Evolutionary conservation across 2,888 invertebrate genomes (phyloP).

Genomic region (Pristionchus entomophagus): DNA sequence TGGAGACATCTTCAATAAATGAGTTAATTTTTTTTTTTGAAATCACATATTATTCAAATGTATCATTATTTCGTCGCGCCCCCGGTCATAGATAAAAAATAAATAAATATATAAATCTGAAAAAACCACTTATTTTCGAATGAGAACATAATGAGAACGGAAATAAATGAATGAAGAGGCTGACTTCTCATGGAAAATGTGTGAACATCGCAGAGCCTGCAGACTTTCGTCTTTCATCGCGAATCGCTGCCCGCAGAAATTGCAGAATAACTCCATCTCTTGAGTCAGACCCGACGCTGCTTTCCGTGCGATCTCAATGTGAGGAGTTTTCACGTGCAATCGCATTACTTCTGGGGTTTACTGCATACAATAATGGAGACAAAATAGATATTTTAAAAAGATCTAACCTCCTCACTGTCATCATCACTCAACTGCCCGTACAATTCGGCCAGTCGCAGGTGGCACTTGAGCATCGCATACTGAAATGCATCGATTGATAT

Average conservation of each 20-base stretch:
- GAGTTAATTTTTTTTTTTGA: background rate
- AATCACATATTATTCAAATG: no score
- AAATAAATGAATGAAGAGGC: background rate
- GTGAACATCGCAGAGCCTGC: conserved; percentile 76
- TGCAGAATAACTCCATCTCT: conserved; percentile 78
- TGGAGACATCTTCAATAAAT: conserved; percentile 65
- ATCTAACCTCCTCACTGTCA: conserved; percentile 72
- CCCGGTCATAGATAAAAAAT: no score
- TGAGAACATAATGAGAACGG: background rate
- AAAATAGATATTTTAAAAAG: no score
- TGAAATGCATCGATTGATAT: conserved; percentile 57
- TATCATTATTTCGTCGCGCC: no score
- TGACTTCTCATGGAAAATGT: conserved; percentile 75
- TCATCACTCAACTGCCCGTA: conserved; percentile 76
- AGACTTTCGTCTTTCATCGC: conserved; percentile 72
- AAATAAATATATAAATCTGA: no score
- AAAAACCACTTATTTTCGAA: no score
- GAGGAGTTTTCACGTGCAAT: background rate
- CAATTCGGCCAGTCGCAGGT: conserved; percentile 76
- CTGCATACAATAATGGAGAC: background rate
- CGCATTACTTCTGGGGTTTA: background rate
- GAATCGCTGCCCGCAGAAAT: conserved; percentile 77
- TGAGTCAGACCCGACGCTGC: conserved; percentile 69
- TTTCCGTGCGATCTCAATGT: conserved; percentile 43
- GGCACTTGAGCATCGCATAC: conserved; percentile 77